These are phyloP conservation scores for Psophia crepitans DNA, from an alignment of 2,113 vertebrate genomes.

Conservation along the genomic window DNA sequence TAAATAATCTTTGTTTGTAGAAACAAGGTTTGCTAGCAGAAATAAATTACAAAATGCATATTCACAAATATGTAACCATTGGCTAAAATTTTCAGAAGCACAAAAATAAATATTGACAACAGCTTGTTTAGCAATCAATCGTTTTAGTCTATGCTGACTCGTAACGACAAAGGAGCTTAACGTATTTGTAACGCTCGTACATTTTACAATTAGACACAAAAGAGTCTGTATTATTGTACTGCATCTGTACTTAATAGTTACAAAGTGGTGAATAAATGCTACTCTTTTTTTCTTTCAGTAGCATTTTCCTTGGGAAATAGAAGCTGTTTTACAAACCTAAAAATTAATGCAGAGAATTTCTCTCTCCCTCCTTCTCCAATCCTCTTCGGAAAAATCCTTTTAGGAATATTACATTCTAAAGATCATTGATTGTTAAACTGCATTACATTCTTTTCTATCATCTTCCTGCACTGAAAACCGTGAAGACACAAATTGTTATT, in stretches of 20 bases:
- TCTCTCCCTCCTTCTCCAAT: conserved; percentile 15
- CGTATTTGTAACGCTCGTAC: background rate
- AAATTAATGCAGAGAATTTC: background rate
- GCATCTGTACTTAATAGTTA: background rate
- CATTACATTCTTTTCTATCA: conserved; percentile 45
- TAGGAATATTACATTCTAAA: conserved; percentile 38
- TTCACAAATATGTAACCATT: background rate
- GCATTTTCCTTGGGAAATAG: background rate
- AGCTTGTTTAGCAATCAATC: background rate
- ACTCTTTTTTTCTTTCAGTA: background rate
- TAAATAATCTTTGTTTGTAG: background rate
- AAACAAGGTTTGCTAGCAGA: background rate
- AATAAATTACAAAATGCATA: background rate
- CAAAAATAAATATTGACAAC: conserved; percentile 35
- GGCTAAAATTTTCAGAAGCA: background rate
- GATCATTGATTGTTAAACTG: conserved; percentile 34
- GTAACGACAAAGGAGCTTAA: background rate
- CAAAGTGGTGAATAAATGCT: background rate
- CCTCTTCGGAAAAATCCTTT: background rate
- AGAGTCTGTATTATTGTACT: background rate
- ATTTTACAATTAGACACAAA: background rate
- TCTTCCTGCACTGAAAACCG: conserved; percentile 38
- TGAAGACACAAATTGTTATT: conserved; percentile 59
- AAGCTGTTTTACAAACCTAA: background rate
- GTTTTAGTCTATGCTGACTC: background rate